Percentiles rank a stretch among this genome's conserved stretches.
Conservation (phyloP, 2,797 vertebrate species). For the Micropoecilia bifurca region DNA sequence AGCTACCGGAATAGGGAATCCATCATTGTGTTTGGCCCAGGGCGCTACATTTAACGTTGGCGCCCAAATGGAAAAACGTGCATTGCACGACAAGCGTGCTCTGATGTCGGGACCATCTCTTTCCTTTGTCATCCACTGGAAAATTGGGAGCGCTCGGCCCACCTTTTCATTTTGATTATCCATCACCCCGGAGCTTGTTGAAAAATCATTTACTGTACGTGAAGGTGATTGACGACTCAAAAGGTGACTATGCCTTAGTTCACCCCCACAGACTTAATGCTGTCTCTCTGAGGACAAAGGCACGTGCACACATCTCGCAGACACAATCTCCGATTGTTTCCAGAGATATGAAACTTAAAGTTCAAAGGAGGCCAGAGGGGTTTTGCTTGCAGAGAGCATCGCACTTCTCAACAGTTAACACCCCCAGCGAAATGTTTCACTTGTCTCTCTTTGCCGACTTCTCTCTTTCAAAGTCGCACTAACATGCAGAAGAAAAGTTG, state of each 20-base stretch:
- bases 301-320: conserved; percentile 46
- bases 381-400: conserved; percentile 59
- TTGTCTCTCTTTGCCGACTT: conserved; percentile 59
- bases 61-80: conserved; percentile 77
- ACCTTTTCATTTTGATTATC: conserved; percentile 68
- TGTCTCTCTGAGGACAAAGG: conserved; percentile 60
- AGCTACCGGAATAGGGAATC: conserved; percentile 69
- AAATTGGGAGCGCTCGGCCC: conserved; percentile 53
- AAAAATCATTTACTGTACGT: conserved; percentile 78
- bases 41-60: conserved; percentile 72
- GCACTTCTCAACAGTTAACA: conserved; percentile 63
- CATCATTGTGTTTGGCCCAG: conserved; percentile 72
- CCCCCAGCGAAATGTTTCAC: conserved; percentile 65
- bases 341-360: conserved; percentile 69
- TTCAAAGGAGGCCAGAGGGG: conserved; percentile 66
- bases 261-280: conserved; percentile 65
- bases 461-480: conserved; percentile 42
- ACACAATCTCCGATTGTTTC: conserved; percentile 63
- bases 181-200: conserved; percentile 74
- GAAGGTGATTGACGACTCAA: conserved; percentile 76
- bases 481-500: conserved; percentile 47
- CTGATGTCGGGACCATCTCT: conserved; percentile 50
- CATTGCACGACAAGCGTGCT: conserved; percentile 62
- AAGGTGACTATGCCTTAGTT: conserved; percentile 63
- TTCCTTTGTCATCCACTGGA: conserved; percentile 44